Evolutionary conservation across 2,888 invertebrate genomes (phyloP).

Genomic region (Pterobdella sp.): DNA sequence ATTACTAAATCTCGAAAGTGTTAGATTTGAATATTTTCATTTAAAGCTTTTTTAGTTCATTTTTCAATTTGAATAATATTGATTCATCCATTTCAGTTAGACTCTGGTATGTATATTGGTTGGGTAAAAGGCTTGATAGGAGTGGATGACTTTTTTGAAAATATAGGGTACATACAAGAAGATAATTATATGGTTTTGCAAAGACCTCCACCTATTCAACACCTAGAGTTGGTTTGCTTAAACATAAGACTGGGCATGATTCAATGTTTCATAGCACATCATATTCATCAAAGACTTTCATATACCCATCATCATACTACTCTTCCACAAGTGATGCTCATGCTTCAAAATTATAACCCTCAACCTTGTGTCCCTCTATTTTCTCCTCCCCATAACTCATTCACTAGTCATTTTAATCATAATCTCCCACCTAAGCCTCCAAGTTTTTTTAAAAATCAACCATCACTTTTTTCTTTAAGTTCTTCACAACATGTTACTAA

Average conservation of each 20-base stretch:
- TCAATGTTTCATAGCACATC: conserved; percentile 8
- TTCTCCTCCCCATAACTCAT: background rate
- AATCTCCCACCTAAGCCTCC: too few relatives aligned
- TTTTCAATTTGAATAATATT: too few relatives aligned
- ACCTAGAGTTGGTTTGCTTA: background rate
- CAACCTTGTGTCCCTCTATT: background rate
- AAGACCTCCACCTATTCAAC: background rate
- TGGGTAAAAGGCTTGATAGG: conserved; percentile 10
- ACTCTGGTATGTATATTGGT: background rate
- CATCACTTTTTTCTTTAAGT: too few relatives aligned
- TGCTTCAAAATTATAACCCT: background rate
- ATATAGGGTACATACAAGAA: background rate
- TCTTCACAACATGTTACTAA: too few relatives aligned
- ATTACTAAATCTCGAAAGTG: too few relatives aligned
- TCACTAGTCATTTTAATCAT: background rate
- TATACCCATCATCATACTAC: background rate
- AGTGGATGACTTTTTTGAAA: conserved; percentile 11
- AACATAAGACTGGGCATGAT: background rate
- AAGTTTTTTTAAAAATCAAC: background rate
- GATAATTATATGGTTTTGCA: background rate
- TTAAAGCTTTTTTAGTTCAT: too few relatives aligned
- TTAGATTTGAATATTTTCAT: too few relatives aligned
- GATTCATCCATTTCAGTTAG: too few relatives aligned
- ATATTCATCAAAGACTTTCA: background rate
- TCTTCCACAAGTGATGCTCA: background rate